Base-by-base conservation (phyloP, 64 coral and sea anemone species). In the Montipora efflorescens region DNA sequence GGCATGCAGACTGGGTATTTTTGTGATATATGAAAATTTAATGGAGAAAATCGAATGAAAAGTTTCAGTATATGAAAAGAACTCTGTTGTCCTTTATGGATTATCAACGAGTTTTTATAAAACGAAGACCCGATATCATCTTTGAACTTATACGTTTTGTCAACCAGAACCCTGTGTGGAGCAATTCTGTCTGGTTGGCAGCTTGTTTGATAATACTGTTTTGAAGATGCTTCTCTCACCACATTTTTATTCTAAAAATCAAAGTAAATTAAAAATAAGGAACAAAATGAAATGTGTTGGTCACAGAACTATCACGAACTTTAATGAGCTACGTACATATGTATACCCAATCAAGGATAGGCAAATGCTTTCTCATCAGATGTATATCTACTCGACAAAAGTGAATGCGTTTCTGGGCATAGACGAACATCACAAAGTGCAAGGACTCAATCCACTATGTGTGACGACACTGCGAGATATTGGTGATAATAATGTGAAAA, bases 371-470 rank as follows among this genome's bases (percentile, higher is more conserved):
- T 82, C 79, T 59, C 50, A 82, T 82, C 59, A 16, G 21, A 84
- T 84, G 25, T 5, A 57, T 14, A 55, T 62, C 81, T 67, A 44
- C 55, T 14, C 81, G 55, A 21, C 51, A 4, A 67, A 84, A 84
- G 19, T 84, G 81, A 7, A 84, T 84, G 52, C 81, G 52, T n/a
- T 84, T 84, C 21, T 58, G 81, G 25, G 81, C 81, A 84, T 84
- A 84, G 36, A 67, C 45, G 20, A 84, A 55, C 53, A 84, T 84
- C 4, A 84, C 81, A 13, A 84, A 67, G 52, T 84, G 81, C 55
- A 84, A 25, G 8, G 81, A 59, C 43, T 84, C 57, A 61, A 84
- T 67, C 81, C 81, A 66, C 61, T 36, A 64, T 20, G 81, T 84
- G 64, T 84, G 53, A 58, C 81, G 55, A 67, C 81, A 84, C 81